A percentile compares a stretch with the other conserved stretches of the same genome.
phyloP scores from a whole-genome alignment of 2,888 invertebrate genomes.

The Drosophila sordidula region DNA sequence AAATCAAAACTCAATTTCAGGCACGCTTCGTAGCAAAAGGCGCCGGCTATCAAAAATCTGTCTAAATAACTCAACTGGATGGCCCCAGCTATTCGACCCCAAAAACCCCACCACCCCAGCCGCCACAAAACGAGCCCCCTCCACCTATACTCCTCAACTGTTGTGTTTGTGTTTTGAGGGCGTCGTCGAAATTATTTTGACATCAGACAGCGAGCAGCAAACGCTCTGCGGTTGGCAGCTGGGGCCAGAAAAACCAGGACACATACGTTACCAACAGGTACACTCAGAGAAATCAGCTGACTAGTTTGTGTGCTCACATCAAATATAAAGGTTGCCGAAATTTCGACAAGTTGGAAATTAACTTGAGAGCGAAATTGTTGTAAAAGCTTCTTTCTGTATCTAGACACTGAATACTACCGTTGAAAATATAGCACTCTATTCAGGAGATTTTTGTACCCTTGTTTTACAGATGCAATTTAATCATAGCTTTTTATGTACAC shows the following conservation, averaged over 20 bases:
- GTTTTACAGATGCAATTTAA: too few species aligned
- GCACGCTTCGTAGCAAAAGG: slow-evolving; percentile 25
- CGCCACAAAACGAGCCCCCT: not conserved
- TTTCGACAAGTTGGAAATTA: too few species aligned
- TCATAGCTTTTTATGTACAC: too few species aligned
- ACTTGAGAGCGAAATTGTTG: too few species aligned
- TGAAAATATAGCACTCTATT: too few species aligned
- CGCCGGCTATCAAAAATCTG: slow-evolving; percentile 71
- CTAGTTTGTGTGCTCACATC: too few species aligned
- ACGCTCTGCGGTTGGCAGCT: slow-evolving; percentile 66
- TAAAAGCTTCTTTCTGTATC: too few species aligned
- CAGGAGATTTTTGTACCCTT: too few species aligned
- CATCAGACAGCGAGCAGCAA: slow-evolving; percentile 50
- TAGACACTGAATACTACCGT: too few species aligned
- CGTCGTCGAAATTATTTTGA: slow-evolving; percentile 75
- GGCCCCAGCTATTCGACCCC: not conserved
- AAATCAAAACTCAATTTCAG: slow-evolving; percentile 78
- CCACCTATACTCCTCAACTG: not conserved
- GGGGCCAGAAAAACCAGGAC: slow-evolving; percentile 15
- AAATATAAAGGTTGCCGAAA: too few species aligned
- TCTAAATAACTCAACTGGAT: slow-evolving; percentile 68
- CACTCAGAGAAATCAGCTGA: not conserved
- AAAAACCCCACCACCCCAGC: not conserved
- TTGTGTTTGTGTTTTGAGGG: slow-evolving; percentile 47
- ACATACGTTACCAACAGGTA: not conserved